These are phyloP conservation scores for Dermolepida albohirtum DNA, from an alignment of 2,888 invertebrate species.

Conservation along the genomic window DNA sequence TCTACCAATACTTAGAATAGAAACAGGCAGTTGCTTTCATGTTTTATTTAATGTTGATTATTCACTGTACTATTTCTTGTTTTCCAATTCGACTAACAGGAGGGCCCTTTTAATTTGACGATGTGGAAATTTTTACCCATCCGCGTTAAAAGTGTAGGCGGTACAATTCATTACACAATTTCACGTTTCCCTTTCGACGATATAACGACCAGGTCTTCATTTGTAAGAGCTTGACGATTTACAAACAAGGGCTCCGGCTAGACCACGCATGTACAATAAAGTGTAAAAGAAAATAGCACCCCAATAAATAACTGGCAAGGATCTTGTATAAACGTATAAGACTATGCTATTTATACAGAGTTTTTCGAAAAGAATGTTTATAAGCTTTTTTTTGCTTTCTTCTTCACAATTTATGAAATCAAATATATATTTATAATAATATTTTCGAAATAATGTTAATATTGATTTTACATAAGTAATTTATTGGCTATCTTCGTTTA, in stretches of 20 bases:
- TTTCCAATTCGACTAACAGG: slow-evolving; percentile 44
- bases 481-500: too few species aligned
- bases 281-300: too few species aligned
- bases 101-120: slow-evolving; percentile 26
- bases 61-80: slow-evolving; percentile 50
- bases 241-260: slow-evolving; percentile 29
- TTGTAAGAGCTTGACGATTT: slow-evolving; percentile 34
- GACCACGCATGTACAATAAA: too few species aligned
- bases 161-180: slow-evolving; percentile 42
- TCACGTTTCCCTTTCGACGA: slow-evolving; percentile 33
- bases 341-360: too few species aligned
- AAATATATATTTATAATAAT: too few species aligned
- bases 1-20: slow-evolving; percentile 49
- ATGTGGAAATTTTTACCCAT: slow-evolving; percentile 31
- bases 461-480: too few species aligned
- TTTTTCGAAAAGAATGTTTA: too few species aligned
- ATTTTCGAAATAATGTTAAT: too few species aligned
- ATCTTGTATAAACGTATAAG: too few species aligned
- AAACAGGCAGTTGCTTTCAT: slow-evolving; percentile 51
- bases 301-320: too few species aligned
- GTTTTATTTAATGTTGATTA: slow-evolving; percentile 55
- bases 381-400: too few species aligned
- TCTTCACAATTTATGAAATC: too few species aligned
- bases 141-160: slow-evolving; percentile 3
- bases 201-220: slow-evolving; percentile 41